Evolutionary conservation across 1,140 invertebrate species (phyloP).

Genomic region (Drosophila setifemur): DNA sequence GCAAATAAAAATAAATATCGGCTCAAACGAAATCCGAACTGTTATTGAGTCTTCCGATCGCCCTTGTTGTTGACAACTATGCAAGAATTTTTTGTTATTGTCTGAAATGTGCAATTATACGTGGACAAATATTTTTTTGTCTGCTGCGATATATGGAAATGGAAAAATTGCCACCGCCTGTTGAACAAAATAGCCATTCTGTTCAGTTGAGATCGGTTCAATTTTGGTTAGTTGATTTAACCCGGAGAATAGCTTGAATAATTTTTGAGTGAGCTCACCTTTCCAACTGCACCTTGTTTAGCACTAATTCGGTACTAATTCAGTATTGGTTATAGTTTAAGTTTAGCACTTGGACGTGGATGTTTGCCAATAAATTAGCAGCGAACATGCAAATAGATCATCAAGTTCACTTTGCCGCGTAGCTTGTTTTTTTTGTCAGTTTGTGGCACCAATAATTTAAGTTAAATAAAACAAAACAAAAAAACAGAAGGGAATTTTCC

Average conservation of each 20-base stretch:
- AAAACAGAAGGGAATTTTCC: neutral
- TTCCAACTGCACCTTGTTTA: slow-evolving; percentile 1
- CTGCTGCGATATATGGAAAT: neutral
- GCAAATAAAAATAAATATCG: slow-evolving; percentile 70
- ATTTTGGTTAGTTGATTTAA: too few relatives aligned
- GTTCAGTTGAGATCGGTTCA: neutral
- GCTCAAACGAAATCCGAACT: slow-evolving; percentile 69
- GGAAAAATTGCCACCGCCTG: neutral
- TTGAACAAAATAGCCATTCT: neutral
- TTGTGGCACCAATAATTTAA: neutral
- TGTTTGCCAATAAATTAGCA: slow-evolving; percentile 29
- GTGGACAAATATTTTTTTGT: slow-evolving; percentile 39
- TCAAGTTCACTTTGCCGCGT: neutral
- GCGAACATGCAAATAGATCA: slow-evolving; percentile 3
- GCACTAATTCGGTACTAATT: too few relatives aligned
- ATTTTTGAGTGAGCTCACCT: neutral
- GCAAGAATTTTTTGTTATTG: slow-evolving; percentile 78
- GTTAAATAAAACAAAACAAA: neutral
- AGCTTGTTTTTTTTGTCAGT: neutral
- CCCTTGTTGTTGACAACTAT: slow-evolving; percentile 71
- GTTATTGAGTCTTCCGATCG: slow-evolving; percentile 74
- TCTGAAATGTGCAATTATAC: slow-evolving; percentile 59
- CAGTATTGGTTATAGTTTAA: too few relatives aligned
- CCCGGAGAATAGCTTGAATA: too few relatives aligned
- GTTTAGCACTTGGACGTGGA: slow-evolving; percentile 14